Base-by-base conservation (phyloP, 92 coral and sea anemone species). In the Heliopora coerulea region DNA sequence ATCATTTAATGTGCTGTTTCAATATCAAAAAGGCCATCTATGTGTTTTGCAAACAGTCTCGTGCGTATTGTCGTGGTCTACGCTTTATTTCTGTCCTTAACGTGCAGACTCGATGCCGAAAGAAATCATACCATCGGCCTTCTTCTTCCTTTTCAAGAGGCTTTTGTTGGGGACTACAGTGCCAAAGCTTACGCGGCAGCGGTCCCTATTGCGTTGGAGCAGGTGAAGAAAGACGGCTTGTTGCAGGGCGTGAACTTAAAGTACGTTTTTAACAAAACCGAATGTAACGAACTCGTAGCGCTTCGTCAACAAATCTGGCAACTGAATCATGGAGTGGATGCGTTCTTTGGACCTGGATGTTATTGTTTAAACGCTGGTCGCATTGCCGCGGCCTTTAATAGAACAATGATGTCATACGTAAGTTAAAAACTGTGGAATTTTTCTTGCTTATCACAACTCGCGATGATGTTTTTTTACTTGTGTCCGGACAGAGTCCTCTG, bases 351-450 rank as follows among this genome's bases (percentile, higher is more conserved):
- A 0, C 92, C 92, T 0, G 84, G 79, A 2, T 76, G 86, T 18
- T 73, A 81, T 27, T 88, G 92, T 44, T 80, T 67, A 27, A 79
- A 82, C 68, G 84, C 87, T n/a, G 86, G 87, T 34, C 79, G 80
- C 39, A 84, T 81, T 56, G 92, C 92, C 1, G 89, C 86, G 8
- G 92, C 92, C 1, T 84, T 84, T 60, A 82, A 88, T 85, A 84
- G 81, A 35, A 80, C 89, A 20, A 82, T 88, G 76, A 85, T 88
- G 37, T 88, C 92, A 15, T 88, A 78, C 73, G 92, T 88, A 84
- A 91, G 97, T 91, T 12, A 10, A 25, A 26, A 8, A 61, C 28
- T 12, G n/a, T n/a, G n/a, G n/a, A n/a, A n/a, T n/a, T n/a, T n/a
- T n/a, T n/a, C n/a, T n/a, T n/a, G n/a, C n/a, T n/a, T n/a, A n/a